Base-by-base conservation (phyloP, 2,888 invertebrate genomes). In the Megastigmus dorsalis region DNA sequence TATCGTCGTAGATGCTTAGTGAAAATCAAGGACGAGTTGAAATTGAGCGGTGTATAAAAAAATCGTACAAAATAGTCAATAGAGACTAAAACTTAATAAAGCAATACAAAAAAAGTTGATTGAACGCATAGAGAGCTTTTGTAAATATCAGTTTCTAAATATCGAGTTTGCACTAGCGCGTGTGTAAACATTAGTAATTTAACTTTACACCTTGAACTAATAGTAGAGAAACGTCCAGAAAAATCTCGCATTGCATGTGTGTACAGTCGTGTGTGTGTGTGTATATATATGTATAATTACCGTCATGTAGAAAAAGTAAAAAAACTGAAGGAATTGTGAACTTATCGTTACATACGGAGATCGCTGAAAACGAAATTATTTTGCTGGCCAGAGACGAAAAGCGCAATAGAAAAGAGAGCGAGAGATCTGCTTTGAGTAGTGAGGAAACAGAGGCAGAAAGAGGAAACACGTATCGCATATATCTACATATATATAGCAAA, bases 121-220 rank as follows among this genome's bases (percentile, higher is more conserved):
- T 70, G 43, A 78, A 76, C 54, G 65, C 74, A 76, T 67, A 74
- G 69, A 77, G 74, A 79, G 68, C 66, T 54, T 30, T 28, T 65
- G 54, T 62, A 75, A 75, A 70, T 77, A 73, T 73, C 55, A 74
- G 38, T 54, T 59, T 60, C n/a, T n/a, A n/a, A n/a, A n/a, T n/a
- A n/a, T n/a, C 20, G 36, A 26, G 45, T 45, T 10, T 54, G 26
- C 62, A 23, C 48, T 41, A 20, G 38, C 50, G 45, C 57, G 15
- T 33, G 20, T 30, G 57, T 59, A 63, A 74, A 70, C 59, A 60
- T 54, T 70, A 75, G 65, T 60, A 59, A 66, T 70, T 75, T 69
- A 66, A 75, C 75, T 67, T 69, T 70, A 66, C 59, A 75, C 60
- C 28, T 63, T 41, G 45, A 75, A 75, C 57, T 48, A 70, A 66